Base-by-base conservation (phyloP, 2,113 vertebrate species). In the Callopanchax toddi region DNA sequence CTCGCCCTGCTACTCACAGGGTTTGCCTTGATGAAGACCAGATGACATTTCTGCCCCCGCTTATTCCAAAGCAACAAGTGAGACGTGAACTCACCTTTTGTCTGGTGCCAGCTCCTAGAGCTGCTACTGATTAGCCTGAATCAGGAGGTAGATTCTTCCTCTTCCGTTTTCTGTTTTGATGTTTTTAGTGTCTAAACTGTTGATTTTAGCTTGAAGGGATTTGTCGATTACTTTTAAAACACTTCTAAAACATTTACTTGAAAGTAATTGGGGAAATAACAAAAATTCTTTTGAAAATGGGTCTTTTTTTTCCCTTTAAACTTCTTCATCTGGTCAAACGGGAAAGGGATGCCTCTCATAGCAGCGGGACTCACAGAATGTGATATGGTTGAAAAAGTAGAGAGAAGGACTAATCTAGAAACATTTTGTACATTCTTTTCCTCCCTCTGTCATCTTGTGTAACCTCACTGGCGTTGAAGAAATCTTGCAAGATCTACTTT, bases 1-100 rank as follows among this genome's bases (percentile, higher is more conserved):
- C 76, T 84, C 65, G 23, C 56, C 68, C 67, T 20, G 7, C 55
- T 48, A 67, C 63, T 60, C 48, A 54, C 49, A 71, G 44, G 48
- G 32, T 52, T 50, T 44, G 70, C 56, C 62, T 78, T 74, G 85
- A 89, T 86, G 74, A 63, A 72, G 82, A 90, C 57, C 80, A 87
- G 86, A 87, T 82, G 72, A 76, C 75, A 71, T 75, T 66, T 59
- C 62, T 66, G 62, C 61, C 54, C 42, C 18, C 7, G 61, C 79
- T 57, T 50, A 64, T 73, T 72, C 61, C 48, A 59, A 69, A 83
- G 67, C 56, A 75, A 20, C 12, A 40, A 62, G 54, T 63, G 51
- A 75, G 76, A 85, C 57, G 71, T 85, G 76, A 88, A 76, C 56
- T 83, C 83, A 79, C 68, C 73, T 65, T 40, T 74, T 74, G 74